phyloP scores from a whole-genome alignment of 1,140 invertebrate genomes.

The Bombus breviceps region DNA sequence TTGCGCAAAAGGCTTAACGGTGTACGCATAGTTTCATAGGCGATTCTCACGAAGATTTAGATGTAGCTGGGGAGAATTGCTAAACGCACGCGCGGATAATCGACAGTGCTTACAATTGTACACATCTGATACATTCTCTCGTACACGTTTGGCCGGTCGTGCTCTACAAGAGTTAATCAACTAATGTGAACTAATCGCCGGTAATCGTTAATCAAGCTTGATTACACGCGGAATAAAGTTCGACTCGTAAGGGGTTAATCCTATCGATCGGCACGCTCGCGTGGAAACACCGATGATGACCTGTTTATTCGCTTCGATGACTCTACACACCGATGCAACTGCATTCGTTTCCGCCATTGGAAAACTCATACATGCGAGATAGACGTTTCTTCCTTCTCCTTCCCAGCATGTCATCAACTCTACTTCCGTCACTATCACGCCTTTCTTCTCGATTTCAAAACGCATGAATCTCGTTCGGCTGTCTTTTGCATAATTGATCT shows the following conservation, averaged over 20 bases:
- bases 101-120: slow-evolving; percentile 46
- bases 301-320: slow-evolving; percentile 19
- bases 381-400: not conserved
- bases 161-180: slow-evolving; percentile 60
- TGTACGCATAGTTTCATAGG: slow-evolving; percentile 28
- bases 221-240: slow-evolving; percentile 56
- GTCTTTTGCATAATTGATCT: not conserved
- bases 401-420: not conserved
- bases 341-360: not conserved
- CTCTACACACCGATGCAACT: not conserved
- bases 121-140: slow-evolving; percentile 55
- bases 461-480: not conserved
- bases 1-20: slow-evolving; percentile 22
- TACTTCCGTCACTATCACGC: not conserved
- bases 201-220: slow-evolving; percentile 63
- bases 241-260: slow-evolving; percentile 47
- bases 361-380: not conserved
- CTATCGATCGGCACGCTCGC: slow-evolving; percentile 38
- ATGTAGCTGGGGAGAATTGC: slow-evolving; percentile 30
- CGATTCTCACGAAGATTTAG: slow-evolving; percentile 45
- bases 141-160: slow-evolving; percentile 26
- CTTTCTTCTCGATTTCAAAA: not conserved
- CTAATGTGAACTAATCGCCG: slow-evolving; percentile 62
- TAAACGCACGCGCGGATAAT: slow-evolving; percentile 48
- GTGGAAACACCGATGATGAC: slow-evolving; percentile 26